Percentiles rank a stretch among this genome's conserved stretches.
These are phyloP conservation scores for Drosophila picticornis DNA, from an alignment of 2,888 invertebrate genomes.

Conservation along the genomic window DNA sequence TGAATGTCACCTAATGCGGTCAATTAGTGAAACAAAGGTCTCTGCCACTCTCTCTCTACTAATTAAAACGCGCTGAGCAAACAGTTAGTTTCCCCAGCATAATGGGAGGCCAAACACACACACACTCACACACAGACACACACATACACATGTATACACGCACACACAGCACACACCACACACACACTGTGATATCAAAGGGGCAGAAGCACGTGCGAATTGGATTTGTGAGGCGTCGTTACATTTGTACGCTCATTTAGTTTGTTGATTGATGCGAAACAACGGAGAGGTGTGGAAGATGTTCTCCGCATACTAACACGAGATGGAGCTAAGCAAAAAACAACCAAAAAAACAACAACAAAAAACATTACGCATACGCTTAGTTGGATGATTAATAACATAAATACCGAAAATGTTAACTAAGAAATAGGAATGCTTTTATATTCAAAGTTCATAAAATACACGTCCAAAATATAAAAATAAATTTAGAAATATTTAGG, in stretches of 20 bases:
- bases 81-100: constrained; percentile 34
- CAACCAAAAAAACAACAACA: constrained; percentile 8
- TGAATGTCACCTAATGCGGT: constrained; percentile 55
- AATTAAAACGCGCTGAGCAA: constrained; percentile 73
- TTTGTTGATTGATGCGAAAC: constrained; percentile 62
- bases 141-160: background rate
- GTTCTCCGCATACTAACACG: constrained; percentile 34
- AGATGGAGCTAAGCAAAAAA: background rate
- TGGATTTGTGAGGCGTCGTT: constrained; percentile 65
- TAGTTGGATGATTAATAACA: constrained; percentile 27
- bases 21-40: constrained; percentile 74
- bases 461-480: background rate
- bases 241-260: constrained; percentile 60
- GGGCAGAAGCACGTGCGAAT: constrained; percentile 63
- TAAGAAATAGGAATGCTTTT: background rate
- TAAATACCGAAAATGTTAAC: constrained; percentile 8
- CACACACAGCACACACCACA: background rate
- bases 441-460: background rate
- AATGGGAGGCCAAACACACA: background rate
- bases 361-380: constrained; percentile 39
- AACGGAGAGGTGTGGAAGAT: background rate
- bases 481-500: background rate
- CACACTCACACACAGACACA: too few relatives aligned
- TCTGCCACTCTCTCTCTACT: constrained; percentile 44
- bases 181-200: constrained; percentile 18